phyloP scores from a whole-genome alignment of 2,797 vertebrate genomes.

The Eulemur albifrons region DNA sequence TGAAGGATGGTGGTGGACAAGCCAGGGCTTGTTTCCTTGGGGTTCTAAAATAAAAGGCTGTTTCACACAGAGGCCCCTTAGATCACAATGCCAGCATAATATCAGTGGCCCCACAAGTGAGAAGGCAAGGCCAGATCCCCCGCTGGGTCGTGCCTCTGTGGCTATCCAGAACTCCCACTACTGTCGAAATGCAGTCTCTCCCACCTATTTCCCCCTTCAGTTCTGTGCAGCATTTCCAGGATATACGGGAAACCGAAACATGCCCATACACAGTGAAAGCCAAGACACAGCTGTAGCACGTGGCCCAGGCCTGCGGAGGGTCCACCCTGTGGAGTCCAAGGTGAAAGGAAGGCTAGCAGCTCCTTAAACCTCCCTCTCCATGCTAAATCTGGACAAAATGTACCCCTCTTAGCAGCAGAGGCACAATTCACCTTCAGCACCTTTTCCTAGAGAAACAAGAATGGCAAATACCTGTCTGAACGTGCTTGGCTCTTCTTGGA shows the following conservation, averaged over 20 bases:
- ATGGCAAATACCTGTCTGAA: neutral
- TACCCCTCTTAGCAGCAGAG: neutral
- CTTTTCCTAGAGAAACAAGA: constrained; percentile 4
- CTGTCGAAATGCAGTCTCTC: neutral
- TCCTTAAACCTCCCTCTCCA: neutral
- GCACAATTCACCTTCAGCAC: neutral
- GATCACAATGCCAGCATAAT: neutral
- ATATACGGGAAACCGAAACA: neutral
- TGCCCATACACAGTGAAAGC: neutral
- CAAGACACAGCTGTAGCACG: neutral
- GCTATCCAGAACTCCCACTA: neutral
- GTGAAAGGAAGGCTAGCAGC: neutral
- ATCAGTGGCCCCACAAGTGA: neutral
- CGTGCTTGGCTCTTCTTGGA: neutral
- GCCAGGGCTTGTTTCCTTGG: neutral
- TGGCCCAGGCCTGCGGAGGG: neutral
- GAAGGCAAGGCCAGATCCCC: neutral
- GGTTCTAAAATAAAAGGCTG: neutral
- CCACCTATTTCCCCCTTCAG: neutral
- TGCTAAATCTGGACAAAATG: neutral
- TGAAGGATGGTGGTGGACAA: neutral
- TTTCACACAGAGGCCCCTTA: neutral
- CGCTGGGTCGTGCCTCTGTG: accelerated
- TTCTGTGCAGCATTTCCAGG: neutral
- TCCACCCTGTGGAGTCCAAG: neutral